Conservation (phyloP, 2,113 vertebrate genomes). For the Spilogale gracilis region DNA sequence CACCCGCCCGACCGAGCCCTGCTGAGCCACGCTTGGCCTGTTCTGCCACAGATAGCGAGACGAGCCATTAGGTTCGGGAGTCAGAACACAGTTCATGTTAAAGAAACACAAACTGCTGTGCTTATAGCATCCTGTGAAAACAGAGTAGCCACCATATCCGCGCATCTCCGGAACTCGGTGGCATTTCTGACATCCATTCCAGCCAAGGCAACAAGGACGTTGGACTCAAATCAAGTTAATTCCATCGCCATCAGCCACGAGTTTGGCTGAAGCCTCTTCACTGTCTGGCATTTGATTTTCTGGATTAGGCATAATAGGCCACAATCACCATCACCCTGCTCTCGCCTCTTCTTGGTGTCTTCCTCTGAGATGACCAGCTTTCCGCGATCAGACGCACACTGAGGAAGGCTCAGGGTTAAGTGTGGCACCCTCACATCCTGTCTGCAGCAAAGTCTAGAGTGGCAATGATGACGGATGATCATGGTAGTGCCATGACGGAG, state of each 20-base stretch:
- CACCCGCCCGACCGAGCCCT: conserved; percentile 10
- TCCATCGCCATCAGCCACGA: not conserved
- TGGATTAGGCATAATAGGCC: not conserved
- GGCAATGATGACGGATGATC: not conserved
- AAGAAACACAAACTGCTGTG: not conserved
- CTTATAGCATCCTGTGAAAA: not conserved
- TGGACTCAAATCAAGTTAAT: conserved; percentile 44
- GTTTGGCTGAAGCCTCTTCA: conserved; percentile 23
- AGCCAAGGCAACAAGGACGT: conserved; percentile 45
- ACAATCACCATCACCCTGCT: not conserved
- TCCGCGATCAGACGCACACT: not conserved
- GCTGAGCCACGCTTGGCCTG: conserved; percentile 3
- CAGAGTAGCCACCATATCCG: not conserved
- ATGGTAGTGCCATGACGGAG: not conserved
- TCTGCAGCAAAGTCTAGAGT: not conserved
- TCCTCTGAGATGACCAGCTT: not conserved
- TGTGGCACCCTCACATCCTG: not conserved
- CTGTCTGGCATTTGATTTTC: conserved; percentile 44
- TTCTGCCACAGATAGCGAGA: not conserved
- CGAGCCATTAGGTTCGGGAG: not conserved
- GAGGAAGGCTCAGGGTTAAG: not conserved
- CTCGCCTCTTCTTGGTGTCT: not conserved
- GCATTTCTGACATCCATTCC: conserved; percentile 50
- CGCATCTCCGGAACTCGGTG: conserved; percentile 56
- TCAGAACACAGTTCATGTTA: conserved; percentile 59